Evolutionary conservation across 2,888 invertebrate genomes (phyloP).

Genomic region (Papilio elwesi): DNA sequence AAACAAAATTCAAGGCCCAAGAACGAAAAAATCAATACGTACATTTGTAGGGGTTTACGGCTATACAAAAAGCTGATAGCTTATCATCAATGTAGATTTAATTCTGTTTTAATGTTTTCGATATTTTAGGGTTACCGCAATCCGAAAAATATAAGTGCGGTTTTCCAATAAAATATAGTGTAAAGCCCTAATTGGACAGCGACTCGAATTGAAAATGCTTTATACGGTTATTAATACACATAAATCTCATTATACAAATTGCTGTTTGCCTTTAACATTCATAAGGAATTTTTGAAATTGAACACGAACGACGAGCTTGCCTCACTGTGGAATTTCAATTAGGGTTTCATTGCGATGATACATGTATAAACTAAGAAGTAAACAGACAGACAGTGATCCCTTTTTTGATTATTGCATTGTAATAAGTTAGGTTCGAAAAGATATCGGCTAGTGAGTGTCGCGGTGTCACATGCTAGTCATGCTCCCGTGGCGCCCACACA

Average conservation of each 20-base stretch:
- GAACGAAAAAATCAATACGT: not conserved
- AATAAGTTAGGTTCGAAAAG: too few species aligned
- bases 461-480: too few species aligned
- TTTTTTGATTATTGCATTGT: too few species aligned
- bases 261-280: not conserved
- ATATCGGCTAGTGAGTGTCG: too few species aligned
- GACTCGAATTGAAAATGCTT: not conserved
- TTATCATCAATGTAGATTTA: slow-evolving; percentile 38
- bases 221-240: not conserved
- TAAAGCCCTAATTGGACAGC: not conserved
- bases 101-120: slow-evolving; percentile 45
- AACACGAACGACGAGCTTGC: too few species aligned
- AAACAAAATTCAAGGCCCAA: not conserved
- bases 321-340: too few species aligned
- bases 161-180: slow-evolving; percentile 23
- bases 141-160: slow-evolving; percentile 17
- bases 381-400: too few species aligned
- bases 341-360: too few species aligned
- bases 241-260: not conserved
- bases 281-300: too few species aligned
- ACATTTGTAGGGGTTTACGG: too few species aligned
- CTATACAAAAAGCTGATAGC: slow-evolving; percentile 39
- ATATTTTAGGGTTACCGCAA: slow-evolving; percentile 31
- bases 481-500: too few species aligned
- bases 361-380: too few species aligned